A percentile compares a stretch with the other conserved stretches of the same genome.
These are phyloP conservation scores for Nyctalus aviator DNA, from an alignment of 2,797 vertebrate species.

Conservation along the genomic window DNA sequence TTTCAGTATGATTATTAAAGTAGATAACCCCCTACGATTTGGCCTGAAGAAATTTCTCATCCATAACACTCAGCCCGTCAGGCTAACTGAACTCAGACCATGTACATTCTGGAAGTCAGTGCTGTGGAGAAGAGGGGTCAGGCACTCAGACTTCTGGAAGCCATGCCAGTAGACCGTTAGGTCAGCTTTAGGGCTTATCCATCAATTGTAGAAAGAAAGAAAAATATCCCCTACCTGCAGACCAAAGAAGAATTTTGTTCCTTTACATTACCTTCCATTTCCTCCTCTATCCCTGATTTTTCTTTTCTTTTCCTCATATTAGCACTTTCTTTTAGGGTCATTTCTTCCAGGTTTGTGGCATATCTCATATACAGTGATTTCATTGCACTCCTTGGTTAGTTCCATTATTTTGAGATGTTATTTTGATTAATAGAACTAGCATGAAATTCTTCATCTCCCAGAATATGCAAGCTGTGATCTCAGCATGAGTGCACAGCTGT, in stretches of 20 bases:
- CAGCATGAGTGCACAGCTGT: background rate
- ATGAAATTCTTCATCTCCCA: background rate
- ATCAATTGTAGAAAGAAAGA: background rate
- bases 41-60: background rate
- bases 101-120: background rate
- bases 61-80: background rate
- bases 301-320: background rate
- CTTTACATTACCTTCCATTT: background rate
- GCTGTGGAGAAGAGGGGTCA: background rate
- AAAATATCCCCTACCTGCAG: background rate
- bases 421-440: background rate
- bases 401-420: background rate
- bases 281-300: background rate
- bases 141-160: background rate
- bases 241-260: background rate
- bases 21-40: background rate
- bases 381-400: background rate
- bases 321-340: background rate
- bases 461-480: background rate
- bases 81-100: background rate
- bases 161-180: background rate
- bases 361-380: background rate
- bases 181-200: background rate
- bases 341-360: background rate
- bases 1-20: background rate